Base-by-base conservation (phyloP, 1,140 invertebrate genomes). In the Tigriopus japonicus region DNA sequence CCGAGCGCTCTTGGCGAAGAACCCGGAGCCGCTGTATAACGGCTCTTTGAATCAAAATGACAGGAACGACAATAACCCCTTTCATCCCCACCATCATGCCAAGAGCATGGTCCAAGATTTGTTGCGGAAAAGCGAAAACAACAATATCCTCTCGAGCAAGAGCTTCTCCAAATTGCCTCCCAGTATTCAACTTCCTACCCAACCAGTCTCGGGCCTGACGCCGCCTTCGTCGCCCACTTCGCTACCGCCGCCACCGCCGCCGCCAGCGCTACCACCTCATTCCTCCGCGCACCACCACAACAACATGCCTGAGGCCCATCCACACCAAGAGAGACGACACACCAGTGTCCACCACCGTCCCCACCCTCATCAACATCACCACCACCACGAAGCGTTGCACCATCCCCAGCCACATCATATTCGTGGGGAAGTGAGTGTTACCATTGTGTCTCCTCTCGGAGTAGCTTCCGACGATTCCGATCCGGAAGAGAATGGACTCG, bases 91-190 rank as follows among this genome's bases (percentile, higher is more conserved):
- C 10, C 45, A 49, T 21, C 45, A 49, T 21, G 28, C 28, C 28
- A 35, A 35, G 28, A 35, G 28, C 28, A 35, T 35, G 28, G 28
- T 35, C 9, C 28, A 35, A 35, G 28, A 35, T 35, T 35, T 35
- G 28, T 35, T 35, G 28, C n/a, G 21, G 21, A 15, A 21, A 12
- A 49, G 45, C 23, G 42, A 59, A 17, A 59, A 59, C 58, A 59
- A 59, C 58, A 59, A 59, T 49, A 28, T 59, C 42, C 42, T 58
- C 23, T 42, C 40, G 15, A 58, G 56, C 40, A 58, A 35, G 17
- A 40, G 15, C 24, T 35, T 35, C 28, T 35, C 28, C 3, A 58
- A 58, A 41, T 17, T 58, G 23, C 15, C 21, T 1, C 15, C 15
- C n/a, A 40, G 12, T 19, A 35, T 21, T 45, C 41, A n/a, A 51